Percentiles rank a stretch among this genome's conserved stretches.
phyloP scores from a whole-genome alignment of 2,113 vertebrate species.

The Saguinus imperator region DNA sequence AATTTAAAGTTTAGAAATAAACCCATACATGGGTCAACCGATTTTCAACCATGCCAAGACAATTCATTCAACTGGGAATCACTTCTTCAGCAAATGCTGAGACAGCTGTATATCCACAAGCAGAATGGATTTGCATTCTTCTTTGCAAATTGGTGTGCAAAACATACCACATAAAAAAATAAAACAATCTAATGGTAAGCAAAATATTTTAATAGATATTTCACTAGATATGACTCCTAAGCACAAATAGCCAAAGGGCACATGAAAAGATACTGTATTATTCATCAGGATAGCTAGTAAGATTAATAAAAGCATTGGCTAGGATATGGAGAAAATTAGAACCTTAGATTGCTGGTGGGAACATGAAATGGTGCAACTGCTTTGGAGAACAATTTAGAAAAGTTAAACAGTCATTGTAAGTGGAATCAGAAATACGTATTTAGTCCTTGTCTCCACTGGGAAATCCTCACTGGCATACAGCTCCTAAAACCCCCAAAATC shows the following conservation, averaged over 20 bases:
- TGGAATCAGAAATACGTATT: background rate
- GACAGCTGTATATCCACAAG: background rate
- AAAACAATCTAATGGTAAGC: background rate
- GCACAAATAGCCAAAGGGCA: background rate
- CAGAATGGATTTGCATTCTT: background rate
- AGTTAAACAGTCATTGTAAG: background rate
- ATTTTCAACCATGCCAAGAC: slow-evolving; percentile 3
- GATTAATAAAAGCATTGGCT: background rate
- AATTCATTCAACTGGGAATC: background rate
- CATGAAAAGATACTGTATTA: background rate
- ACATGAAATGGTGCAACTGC: background rate
- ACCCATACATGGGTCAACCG: background rate
- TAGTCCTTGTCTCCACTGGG: background rate
- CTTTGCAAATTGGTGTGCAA: background rate
- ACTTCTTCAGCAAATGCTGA: background rate
- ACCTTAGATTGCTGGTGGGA: background rate
- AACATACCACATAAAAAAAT: background rate
- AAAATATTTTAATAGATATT: background rate
- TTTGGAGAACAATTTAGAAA: slow-evolving; percentile 25
- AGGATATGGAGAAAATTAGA: background rate
- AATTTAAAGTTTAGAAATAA: slow-evolving; percentile 15
- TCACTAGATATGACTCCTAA: background rate
- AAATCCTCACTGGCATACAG: background rate
- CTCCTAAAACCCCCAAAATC: background rate
- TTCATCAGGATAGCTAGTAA: background rate